These are phyloP conservation scores for Linepithema humile DNA, from an alignment of 1,140 invertebrate genomes.

Conservation along the genomic window DNA sequence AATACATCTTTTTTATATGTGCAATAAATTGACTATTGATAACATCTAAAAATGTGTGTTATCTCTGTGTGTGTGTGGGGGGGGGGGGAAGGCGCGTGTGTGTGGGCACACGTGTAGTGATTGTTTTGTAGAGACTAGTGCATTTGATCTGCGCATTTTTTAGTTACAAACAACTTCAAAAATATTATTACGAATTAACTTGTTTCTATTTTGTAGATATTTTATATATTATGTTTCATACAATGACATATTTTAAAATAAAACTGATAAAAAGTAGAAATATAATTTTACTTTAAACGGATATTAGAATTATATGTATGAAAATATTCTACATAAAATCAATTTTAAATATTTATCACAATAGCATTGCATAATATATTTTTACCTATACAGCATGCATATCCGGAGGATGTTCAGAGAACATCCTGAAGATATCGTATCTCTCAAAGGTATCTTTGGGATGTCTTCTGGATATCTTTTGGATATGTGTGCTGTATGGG, in stretches of 20 bases:
- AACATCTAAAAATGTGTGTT: too few relatives aligned
- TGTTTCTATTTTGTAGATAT: neutral
- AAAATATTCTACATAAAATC: neutral
- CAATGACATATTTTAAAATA: neutral
- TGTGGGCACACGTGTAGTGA: too few relatives aligned
- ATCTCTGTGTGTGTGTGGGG: too few relatives aligned
- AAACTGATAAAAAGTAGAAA: neutral
- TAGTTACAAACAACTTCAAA: neutral
- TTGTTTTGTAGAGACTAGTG: neutral
- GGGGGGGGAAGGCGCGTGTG: too few relatives aligned
- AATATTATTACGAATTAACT: neutral
- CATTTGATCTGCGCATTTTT: neutral
- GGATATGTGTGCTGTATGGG: too few relatives aligned
- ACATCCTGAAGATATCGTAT: too few relatives aligned
- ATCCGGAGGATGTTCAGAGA: too few relatives aligned
- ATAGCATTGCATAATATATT: neutral
- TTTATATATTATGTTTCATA: neutral
- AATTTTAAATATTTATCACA: neutral
- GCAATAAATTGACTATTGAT: too few relatives aligned
- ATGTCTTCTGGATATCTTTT: too few relatives aligned
- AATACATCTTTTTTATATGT: too few relatives aligned
- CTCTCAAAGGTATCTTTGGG: too few relatives aligned
- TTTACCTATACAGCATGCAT: too few relatives aligned
- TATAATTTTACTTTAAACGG: neutral
- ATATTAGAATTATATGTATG: neutral